Percentiles rank a stretch among this genome's conserved stretches.
Evolutionary conservation across 2,797 vertebrate species (phyloP).

Genomic region (Urosaurus nigricauda): DNA sequence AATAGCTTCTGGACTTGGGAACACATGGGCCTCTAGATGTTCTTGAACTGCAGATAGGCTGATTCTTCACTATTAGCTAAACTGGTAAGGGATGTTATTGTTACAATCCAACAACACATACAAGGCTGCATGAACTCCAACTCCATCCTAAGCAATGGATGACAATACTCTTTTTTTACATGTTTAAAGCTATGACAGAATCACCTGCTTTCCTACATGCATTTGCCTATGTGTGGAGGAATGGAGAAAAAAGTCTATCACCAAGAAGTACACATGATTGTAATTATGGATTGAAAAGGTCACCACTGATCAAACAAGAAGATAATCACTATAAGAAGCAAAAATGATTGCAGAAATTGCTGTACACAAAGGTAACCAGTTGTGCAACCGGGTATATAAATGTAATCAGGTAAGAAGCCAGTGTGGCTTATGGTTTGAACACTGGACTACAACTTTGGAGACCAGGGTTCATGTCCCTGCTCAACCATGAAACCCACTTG

Average conservation of each 20-base stretch:
- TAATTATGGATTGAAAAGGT: neutral
- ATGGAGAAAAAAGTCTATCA: neutral
- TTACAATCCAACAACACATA: neutral
- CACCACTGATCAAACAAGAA: neutral
- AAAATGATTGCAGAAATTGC: neutral
- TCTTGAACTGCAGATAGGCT: neutral
- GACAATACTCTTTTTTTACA: neutral
- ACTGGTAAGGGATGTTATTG: neutral
- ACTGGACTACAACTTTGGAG: too few species aligned
- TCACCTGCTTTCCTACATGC: neutral
- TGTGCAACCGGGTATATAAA: too few species aligned
- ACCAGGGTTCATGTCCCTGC: too few species aligned
- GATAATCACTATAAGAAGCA: neutral
- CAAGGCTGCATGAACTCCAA: too few species aligned
- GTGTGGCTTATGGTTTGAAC: too few species aligned
- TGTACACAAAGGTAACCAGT: neutral
- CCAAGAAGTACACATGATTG: neutral
- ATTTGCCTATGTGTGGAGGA: neutral
- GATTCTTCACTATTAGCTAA: neutral
- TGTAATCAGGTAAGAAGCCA: too few species aligned
- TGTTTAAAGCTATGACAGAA: neutral
- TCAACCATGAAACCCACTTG: too few species aligned
- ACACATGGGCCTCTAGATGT: neutral
- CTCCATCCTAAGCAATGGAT: neutral
- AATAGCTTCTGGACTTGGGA: too few species aligned